Evolutionary conservation across 2,888 invertebrate species (phyloP), one percentile per base, ranked within the genome.

Genomic region (Stenodema calcarata): DNA sequence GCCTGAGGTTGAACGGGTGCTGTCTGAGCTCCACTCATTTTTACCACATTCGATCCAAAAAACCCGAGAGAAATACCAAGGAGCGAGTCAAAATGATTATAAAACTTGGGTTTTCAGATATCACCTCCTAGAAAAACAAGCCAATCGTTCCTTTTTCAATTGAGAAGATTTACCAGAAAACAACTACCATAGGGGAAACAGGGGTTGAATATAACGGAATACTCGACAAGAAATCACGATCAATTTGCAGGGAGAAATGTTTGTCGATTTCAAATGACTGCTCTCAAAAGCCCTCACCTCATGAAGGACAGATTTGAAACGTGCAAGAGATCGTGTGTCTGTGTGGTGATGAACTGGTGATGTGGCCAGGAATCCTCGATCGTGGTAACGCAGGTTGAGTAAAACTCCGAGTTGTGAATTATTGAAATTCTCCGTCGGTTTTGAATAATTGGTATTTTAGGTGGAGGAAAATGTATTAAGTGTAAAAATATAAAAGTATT

Each of bases 21-120:
- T 85, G 70, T 86, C 85, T 88, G 88, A 14, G 87, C 73, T 81
- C 76, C 88, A 86, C 88, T 88, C 88, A 88, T 88, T 80, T 84
- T 87, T 87, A 87, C 86, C 35, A 70, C 80, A 80, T 87, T 76
- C 79, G 76, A 12, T 81, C 42, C 70, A 35, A 27, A 62, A n/a
- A 80, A 42, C 27, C 23, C 42, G 28, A 28, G 9, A 12, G 35
- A 54, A 76, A 70, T 30, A 69, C 41, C 62, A 82, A 87, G 35
- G 23, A 41, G 62, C 28, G 11, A 50, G 35, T 75, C 18, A 4
- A 14, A 27, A 23, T 30, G 47, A 50, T 16, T 28, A 30, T 16
- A 54, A 35, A 80, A 50, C 80, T 6, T 7, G 47, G 47, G 44
- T 30, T 27, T 30, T 54, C 30, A 2, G 54, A 42, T 47, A 80